These are phyloP conservation scores for Acrocera orbiculus DNA, from an alignment of 2,888 invertebrate genomes.

Conservation along the genomic window DNA sequence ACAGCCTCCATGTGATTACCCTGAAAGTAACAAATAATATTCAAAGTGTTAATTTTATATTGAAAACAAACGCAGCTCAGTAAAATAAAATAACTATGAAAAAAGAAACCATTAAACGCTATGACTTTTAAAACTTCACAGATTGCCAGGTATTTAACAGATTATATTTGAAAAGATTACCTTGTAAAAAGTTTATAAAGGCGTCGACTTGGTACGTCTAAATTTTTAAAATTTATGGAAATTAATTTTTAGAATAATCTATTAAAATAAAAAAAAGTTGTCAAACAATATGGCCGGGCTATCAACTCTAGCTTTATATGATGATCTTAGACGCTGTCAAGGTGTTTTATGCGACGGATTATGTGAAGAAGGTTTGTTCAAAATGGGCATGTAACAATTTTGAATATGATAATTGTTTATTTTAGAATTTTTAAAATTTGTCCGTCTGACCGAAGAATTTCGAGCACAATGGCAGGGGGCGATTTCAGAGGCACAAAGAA, in stretches of 20 bases:
- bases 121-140: too few relatives aligned
- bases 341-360: slow-evolving; percentile 45
- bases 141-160: too few relatives aligned
- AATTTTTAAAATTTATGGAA: too few relatives aligned
- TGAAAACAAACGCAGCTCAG: too few relatives aligned
- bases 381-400: neutral
- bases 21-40: too few relatives aligned
- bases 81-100: too few relatives aligned
- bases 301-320: slow-evolving; percentile 50
- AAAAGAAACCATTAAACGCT: too few relatives aligned
- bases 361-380: slow-evolving; percentile 49
- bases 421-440: slow-evolving; percentile 55
- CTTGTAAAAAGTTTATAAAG: too few relatives aligned
- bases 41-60: too few relatives aligned
- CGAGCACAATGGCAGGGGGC: slow-evolving; percentile 49
- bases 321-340: slow-evolving; percentile 51
- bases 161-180: too few relatives aligned
- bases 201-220: too few relatives aligned
- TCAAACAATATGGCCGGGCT: slow-evolving; percentile 22
- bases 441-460: slow-evolving; percentile 53
- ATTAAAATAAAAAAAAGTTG: slow-evolving; percentile 1
- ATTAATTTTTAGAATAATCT: neutral
- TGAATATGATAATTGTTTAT: neutral
- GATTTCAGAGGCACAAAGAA: slow-evolving; percentile 51
- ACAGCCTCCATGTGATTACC: too few relatives aligned